These are phyloP conservation scores for Maconellicoccus hirsutus DNA, from an alignment of 1,140 invertebrate species.

Conservation along the genomic window DNA sequence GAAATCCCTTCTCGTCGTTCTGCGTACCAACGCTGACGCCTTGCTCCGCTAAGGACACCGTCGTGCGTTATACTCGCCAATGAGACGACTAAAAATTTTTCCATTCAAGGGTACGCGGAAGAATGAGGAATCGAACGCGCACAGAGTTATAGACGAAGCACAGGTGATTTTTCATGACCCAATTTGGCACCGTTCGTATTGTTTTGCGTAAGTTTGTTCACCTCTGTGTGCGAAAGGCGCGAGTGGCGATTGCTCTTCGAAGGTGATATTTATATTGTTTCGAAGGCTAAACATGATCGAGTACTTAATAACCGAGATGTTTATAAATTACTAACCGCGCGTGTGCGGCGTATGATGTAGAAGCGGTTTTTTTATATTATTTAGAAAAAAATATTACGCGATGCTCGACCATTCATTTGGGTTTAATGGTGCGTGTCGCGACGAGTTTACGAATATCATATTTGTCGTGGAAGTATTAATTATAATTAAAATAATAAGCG, in stretches of 20 bases:
- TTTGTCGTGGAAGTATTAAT: background rate
- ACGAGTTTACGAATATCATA: background rate
- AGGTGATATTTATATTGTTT: constrained; percentile 10
- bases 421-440: background rate
- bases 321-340: background rate
- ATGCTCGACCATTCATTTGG: background rate
- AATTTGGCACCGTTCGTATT: background rate
- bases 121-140: too few relatives aligned
- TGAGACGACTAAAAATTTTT: too few relatives aligned
- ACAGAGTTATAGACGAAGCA: too few relatives aligned
- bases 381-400: background rate
- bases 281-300: background rate
- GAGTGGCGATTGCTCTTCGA: background rate
- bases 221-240: background rate
- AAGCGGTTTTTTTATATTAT: background rate
- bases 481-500: background rate
- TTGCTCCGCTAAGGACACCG: too few relatives aligned
- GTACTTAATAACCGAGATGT: background rate
- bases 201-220: background rate
- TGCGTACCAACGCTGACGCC: too few relatives aligned
- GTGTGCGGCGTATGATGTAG: background rate
- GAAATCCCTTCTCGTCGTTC: too few relatives aligned
- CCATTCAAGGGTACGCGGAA: too few relatives aligned
- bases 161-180: background rate
- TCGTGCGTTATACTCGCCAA: too few relatives aligned